These are phyloP conservation scores for Pycnomerus fuliginosus DNA, from an alignment of 2,888 invertebrate genomes.

Conservation along the genomic window DNA sequence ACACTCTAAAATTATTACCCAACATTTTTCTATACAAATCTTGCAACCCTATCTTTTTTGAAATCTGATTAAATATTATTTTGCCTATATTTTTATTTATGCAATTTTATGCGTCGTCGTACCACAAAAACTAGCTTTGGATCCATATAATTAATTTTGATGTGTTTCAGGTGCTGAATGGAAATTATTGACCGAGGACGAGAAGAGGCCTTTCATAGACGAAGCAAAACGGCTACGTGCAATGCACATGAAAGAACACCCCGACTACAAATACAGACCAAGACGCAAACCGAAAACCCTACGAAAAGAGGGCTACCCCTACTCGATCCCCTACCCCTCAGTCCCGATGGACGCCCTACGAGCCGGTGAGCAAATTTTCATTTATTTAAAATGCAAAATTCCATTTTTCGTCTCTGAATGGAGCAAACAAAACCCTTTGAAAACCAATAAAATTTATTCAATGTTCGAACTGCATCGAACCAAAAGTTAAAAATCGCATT, in stretches of 20 bases:
- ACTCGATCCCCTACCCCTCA: slow-evolving; percentile 89
- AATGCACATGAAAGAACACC: slow-evolving; percentile 94
- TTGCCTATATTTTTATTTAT: no score
- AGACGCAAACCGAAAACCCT: slow-evolving; percentile 85
- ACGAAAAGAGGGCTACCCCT: slow-evolving; percentile 88
- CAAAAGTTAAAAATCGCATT: slow-evolving; percentile 22
- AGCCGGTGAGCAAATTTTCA: slow-evolving; percentile 67
- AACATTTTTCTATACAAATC: no score
- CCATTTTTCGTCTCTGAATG: slow-evolving; percentile 10
- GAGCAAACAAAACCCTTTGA: slow-evolving; percentile 10
- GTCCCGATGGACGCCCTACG: slow-evolving; percentile 86
- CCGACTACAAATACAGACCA: slow-evolving; percentile 92
- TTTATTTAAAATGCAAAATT: slow-evolving; percentile 3
- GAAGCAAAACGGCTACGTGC: slow-evolving; percentile 93
- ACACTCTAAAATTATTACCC: no score
- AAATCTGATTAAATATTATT: no score
- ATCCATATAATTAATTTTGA: no score
- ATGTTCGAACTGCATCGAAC: slow-evolving; percentile 7
- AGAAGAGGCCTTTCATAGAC: slow-evolving; percentile 96
- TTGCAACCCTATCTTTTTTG: no score
- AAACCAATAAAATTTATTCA: slow-evolving; percentile 16
- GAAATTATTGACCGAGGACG: slow-evolving; percentile 91
- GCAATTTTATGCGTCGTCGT: no score
- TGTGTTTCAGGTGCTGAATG: slow-evolving; percentile 81
- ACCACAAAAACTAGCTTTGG: no score